These are phyloP conservation scores for Serranus cabrilla DNA, from an alignment of 2,797 vertebrate genomes.

Conservation along the genomic window DNA sequence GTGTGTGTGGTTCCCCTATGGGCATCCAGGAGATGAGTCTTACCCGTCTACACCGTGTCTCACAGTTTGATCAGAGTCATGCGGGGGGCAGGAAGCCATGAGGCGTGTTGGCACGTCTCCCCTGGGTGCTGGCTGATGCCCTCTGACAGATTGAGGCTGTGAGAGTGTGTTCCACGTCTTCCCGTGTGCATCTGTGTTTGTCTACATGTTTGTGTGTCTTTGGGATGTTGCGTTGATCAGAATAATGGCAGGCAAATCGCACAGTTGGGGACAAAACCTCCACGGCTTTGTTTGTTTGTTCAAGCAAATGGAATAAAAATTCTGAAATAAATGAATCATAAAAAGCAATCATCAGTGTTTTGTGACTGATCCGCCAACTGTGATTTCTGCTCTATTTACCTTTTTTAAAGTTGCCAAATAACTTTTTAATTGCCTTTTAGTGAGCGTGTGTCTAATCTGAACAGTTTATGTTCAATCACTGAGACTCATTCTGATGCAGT, in stretches of 20 bases:
- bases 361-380: conserved; percentile 35
- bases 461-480: conserved; percentile 20
- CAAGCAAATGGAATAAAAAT: conserved; percentile 37
- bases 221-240: conserved; percentile 39
- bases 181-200: conserved; percentile 24
- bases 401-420: conserved; percentile 30
- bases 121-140: conserved; percentile 76
- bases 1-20: conserved; percentile 38
- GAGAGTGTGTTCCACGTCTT: conserved; percentile 40
- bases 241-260: conserved; percentile 47
- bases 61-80: conserved; percentile 54
- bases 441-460: conserved; percentile 12
- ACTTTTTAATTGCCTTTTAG: conserved; percentile 49
- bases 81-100: conserved; percentile 42
- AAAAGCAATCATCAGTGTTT: conserved; percentile 41
- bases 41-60: conserved; percentile 27
- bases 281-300: conserved; percentile 50
- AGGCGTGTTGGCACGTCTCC: conserved; percentile 57
- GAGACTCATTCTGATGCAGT: conserved; percentile 11
- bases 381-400: conserved; percentile 18
- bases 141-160: conserved; percentile 85
- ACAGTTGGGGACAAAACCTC: conserved; percentile 26
- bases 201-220: conserved; percentile 16
- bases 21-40: conserved; percentile 42
- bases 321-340: conserved; percentile 25